Base-by-base conservation (phyloP, 2,888 invertebrate genomes). In the Salticus scenicus region DNA sequence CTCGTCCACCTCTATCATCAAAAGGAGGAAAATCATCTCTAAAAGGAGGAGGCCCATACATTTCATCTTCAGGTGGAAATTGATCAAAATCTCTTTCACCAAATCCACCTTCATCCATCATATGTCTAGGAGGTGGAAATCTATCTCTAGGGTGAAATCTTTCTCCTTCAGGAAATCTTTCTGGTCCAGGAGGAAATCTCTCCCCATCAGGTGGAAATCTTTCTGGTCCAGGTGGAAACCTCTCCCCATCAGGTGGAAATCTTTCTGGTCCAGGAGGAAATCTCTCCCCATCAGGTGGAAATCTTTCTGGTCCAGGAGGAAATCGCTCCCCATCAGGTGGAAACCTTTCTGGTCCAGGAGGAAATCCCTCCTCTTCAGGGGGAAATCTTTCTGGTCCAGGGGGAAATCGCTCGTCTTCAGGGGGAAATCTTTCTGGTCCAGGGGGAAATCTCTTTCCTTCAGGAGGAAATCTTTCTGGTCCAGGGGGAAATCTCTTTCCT, bases 1-100 rank as follows among this genome's bases (percentile, higher is more conserved):
- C 77, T 37, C 37, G 4, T 37, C 37, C 37, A 37, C 37, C 37
- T 10, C 37, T 37, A 37, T 37, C 37, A 37, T 37, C 78, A 73
- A 78, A 84, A 41, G 84, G 84, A 30, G 73, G 77, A 51, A 64
- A 77, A 0, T 77, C 72, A 12, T 84, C 84, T 63, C 69, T 73
- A 10, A 37, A 37, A 17, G 70, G 57, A 41, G 78, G 71, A n/a
- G 8, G 66, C 10, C 37, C 37, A 57, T 31, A 71, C 51, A 33
- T 63, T 67, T 77, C 77, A 8, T 77, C 71, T 27, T 76, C 69
- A 24, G 73, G 77, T 37, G 75, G 76, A 69, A 63, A 78, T 70
- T 37, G 30, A 30, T 14, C 17, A n/a, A 47, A 79, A 79, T 12
- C 66, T 37, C 1, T 66, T 7, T 37, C 37, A 30, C 67, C 67